Percentiles rank a stretch among this genome's conserved stretches.
Conservation (phyloP, 2,888 invertebrate species). For the Scrobipalpa costella region DNA sequence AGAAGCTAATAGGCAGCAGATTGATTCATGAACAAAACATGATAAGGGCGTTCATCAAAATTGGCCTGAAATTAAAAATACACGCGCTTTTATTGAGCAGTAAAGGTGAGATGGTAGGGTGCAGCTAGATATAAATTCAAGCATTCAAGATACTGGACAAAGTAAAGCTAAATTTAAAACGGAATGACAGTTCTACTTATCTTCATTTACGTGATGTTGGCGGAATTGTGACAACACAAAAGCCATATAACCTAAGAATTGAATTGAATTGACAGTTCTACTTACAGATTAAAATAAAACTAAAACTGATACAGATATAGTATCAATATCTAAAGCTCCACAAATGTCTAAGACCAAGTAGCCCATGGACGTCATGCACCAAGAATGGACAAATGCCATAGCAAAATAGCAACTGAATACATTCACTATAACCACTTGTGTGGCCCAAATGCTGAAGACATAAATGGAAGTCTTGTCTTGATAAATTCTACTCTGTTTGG, state of each 20-base stretch:
- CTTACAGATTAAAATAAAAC: background rate
- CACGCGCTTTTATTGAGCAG: slow-evolving; percentile 1
- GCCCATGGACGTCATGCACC: slow-evolving; percentile 36
- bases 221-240: too few relatives aligned
- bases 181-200: background rate
- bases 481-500: slow-evolving; percentile 28
- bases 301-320: background rate
- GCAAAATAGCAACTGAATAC: slow-evolving; percentile 38
- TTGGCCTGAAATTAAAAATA: slow-evolving; percentile 7
- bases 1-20: background rate
- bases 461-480: slow-evolving; percentile 42
- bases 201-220: too few relatives aligned
- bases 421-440: slow-evolving; percentile 38
- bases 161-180: background rate
- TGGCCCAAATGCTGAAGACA: slow-evolving; percentile 48
- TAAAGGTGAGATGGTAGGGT: background rate
- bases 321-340: slow-evolving; percentile 1
- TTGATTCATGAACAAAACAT: slow-evolving; percentile 12
- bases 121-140: background rate
- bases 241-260: too few relatives aligned
- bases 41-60: slow-evolving; percentile 15
- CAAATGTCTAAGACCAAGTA: slow-evolving; percentile 16
- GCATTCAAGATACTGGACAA: background rate
- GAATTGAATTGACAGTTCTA: too few relatives aligned
- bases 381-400: slow-evolving; percentile 42